Percentiles rank a stretch among this genome's conserved stretches.
Conservation (phyloP, 2,797 vertebrate genomes). For the Okamejei kenojei region DNA sequence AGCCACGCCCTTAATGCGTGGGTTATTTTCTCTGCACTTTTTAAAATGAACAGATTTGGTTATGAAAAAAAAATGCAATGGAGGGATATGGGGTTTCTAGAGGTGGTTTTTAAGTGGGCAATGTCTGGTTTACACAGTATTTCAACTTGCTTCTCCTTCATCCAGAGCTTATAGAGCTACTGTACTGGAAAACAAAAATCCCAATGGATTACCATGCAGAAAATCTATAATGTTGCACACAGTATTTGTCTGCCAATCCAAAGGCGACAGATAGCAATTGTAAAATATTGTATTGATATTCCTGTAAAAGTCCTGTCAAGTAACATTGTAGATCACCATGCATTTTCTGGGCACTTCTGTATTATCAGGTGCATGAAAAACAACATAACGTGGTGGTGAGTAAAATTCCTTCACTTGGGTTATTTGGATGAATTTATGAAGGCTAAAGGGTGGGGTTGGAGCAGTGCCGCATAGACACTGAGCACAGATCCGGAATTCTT, state of each 20-base stretch:
- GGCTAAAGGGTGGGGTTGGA: not conserved
- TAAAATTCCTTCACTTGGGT: not conserved
- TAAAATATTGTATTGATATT: constrained; percentile 12
- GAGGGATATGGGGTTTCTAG: constrained; percentile 5
- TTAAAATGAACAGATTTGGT: constrained; percentile 35
- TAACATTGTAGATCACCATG: not conserved
- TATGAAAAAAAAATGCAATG: not conserved
- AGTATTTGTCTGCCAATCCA: constrained; percentile 14
- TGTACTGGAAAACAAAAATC: not conserved
- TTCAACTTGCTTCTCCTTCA: constrained; percentile 18
- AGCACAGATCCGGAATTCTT: not conserved
- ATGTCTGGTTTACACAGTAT: constrained; percentile 35
- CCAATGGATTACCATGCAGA: constrained; percentile 11
- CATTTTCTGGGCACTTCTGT: not conserved
- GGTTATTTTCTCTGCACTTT: constrained; percentile 36
- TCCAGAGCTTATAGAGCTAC: not conserved
- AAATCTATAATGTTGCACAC: constrained; percentile 11
- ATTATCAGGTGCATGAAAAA: not conserved
- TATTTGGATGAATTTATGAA: not conserved
- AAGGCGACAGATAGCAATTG: not conserved
- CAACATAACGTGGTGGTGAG: not conserved
- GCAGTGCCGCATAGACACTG: not conserved
- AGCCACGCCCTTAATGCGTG: constrained; percentile 47
- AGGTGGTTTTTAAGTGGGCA: constrained; percentile 16
- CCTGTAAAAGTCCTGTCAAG: not conserved